A percentile compares a stretch with the other conserved stretches of the same genome.
phyloP scores from a whole-genome alignment of 2,888 invertebrate genomes.

The Meandrusa payeni region DNA sequence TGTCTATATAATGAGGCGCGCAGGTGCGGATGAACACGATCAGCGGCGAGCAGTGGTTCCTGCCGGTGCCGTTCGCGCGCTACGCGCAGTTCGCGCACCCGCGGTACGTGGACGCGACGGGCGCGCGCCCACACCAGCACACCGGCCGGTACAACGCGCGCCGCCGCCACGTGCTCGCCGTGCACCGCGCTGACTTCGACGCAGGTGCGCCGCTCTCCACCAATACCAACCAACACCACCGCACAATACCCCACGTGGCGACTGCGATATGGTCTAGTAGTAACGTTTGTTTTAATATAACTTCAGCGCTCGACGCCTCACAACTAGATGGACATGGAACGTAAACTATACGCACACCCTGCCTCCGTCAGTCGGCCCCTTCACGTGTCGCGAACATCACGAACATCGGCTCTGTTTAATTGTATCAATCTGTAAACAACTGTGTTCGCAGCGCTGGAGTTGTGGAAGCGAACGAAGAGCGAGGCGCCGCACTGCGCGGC shows the following conservation, averaged over 20 bases:
- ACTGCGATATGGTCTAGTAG: too few species aligned
- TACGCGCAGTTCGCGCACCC: conserved; percentile 89
- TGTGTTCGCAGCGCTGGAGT: conserved; percentile 31
- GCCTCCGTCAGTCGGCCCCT: too few species aligned
- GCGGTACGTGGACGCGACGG: conserved; percentile 84
- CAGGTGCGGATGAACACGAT: conserved; percentile 98
- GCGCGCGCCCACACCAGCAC: conserved; percentile 79
- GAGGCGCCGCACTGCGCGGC: conserved; percentile 29
- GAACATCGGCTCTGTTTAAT: too few species aligned
- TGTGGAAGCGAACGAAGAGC: conserved; percentile 26
- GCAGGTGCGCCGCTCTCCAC: too few species aligned
- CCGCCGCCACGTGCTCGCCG: conserved; percentile 86
- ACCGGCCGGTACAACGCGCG: conserved; percentile 88
- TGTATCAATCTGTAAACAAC: too few species aligned
- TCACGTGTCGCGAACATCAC: conserved; percentile 2
- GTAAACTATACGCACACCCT: too few species aligned
- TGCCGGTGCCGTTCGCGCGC: conserved; percentile 94
- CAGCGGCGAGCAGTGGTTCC: conserved; percentile 91
- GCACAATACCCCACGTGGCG: too few species aligned
- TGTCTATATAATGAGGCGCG: too few species aligned
- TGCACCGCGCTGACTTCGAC: conserved; percentile 91
- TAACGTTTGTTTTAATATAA: too few species aligned
- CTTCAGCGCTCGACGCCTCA: too few species aligned
- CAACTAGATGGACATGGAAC: too few species aligned
- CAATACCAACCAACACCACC: too few species aligned